Conservation (phyloP, 2,797 vertebrate genomes). For the Otolemur crassicaudatus region DNA sequence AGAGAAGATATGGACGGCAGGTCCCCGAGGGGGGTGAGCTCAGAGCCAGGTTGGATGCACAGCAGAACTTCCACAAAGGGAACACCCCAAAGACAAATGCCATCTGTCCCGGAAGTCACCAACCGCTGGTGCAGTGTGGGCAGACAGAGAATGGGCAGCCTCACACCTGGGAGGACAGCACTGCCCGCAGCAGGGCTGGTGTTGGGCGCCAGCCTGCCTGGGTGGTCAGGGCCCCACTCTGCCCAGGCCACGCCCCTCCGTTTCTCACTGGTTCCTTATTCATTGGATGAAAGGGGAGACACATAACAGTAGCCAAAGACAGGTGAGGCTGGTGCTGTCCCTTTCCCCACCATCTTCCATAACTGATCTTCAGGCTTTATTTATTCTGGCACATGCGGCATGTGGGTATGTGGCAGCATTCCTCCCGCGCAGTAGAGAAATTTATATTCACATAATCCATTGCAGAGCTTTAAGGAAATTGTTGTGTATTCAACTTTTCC, state of each 20-base stretch:
- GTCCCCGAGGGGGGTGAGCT: not conserved
- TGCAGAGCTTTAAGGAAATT: not conserved
- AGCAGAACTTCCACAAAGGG: not conserved
- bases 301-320: not conserved
- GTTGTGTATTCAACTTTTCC: not conserved
- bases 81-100: not conserved
- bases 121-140: not conserved
- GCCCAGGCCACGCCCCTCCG: too few relatives aligned
- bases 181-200: rapidly evolving
- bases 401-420: rapidly evolving
- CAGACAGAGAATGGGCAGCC: not conserved
- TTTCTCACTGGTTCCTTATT: not conserved
- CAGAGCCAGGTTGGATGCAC: not conserved
- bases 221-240: not conserved
- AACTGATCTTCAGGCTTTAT: not conserved
- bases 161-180: rapidly evolving
- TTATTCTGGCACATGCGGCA: not conserved
- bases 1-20: not conserved
- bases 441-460: not conserved
- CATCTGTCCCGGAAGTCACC: not conserved
- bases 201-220: not conserved
- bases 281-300: not conserved
- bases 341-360: not conserved
- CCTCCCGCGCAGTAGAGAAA: not conserved
- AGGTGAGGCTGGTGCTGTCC: not conserved